Evolutionary conservation across 1,140 invertebrate species (phyloP).

Genomic region (Ctenoplectra terminalis): DNA sequence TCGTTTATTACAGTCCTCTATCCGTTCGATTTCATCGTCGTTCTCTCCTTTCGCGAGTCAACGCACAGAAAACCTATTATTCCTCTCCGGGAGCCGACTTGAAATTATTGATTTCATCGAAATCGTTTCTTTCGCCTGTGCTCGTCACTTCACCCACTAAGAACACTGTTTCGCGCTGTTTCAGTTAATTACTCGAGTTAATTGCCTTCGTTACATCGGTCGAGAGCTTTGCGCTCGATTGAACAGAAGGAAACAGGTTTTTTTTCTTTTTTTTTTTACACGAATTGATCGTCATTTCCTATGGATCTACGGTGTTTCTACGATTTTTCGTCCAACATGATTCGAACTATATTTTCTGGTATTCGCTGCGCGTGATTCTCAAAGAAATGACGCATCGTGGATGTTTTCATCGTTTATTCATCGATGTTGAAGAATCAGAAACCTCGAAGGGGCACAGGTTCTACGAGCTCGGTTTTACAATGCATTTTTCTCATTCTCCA

Average conservation of each 20-base stretch:
- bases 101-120: conserved; percentile 30
- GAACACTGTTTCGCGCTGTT: neutral
- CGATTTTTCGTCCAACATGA: too few relatives aligned
- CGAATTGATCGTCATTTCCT: too few relatives aligned
- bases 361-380: neutral
- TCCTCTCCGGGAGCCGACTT: neutral
- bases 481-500: conserved; percentile 23
- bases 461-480: too few relatives aligned
- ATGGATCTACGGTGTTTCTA: too few relatives aligned
- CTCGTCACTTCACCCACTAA: neutral
- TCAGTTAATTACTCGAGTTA: conserved; percentile 14
- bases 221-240: neutral
- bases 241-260: neutral
- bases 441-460: neutral
- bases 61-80: neutral
- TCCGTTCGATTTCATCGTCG: too few relatives aligned
- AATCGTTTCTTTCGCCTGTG: conserved; percentile 11
- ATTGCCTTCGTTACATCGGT: neutral
- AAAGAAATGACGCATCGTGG: neutral
- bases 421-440: neutral
- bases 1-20: too few relatives aligned
- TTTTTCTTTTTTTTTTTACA: neutral
- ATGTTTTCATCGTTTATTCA: neutral
- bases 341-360: neutral
- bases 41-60: neutral